Percentiles rank a stretch among this genome's conserved stretches.
phyloP scores from a whole-genome alignment of 2,888 invertebrate genomes.

The Mellilla xanthometata region DNA sequence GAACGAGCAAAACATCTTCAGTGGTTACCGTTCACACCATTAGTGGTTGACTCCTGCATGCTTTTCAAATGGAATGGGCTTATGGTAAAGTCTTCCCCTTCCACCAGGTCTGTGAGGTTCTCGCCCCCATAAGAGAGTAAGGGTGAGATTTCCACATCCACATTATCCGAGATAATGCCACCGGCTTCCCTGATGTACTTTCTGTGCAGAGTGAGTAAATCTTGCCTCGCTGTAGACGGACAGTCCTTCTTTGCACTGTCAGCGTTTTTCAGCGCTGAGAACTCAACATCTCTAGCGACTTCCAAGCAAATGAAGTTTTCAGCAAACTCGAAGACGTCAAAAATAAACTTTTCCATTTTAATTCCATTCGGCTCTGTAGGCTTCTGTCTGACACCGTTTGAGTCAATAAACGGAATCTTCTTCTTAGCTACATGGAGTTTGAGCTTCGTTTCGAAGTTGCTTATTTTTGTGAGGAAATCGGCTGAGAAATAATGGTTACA shows the following conservation, averaged over 20 bases:
- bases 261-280: slow-evolving; percentile 98
- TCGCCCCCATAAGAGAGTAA: slow-evolving; percentile 95
- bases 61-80: slow-evolving; percentile 84
- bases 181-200: slow-evolving; percentile 92
- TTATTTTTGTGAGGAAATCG: slow-evolving; percentile 90
- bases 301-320: slow-evolving; percentile 96
- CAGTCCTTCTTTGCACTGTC: slow-evolving; percentile 95
- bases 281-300: slow-evolving; percentile 95
- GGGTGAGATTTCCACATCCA: slow-evolving; percentile 95
- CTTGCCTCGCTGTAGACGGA: slow-evolving; percentile 91
- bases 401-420: slow-evolving; percentile 94
- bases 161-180: slow-evolving; percentile 85
- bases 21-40: slow-evolving; percentile 69
- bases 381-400: slow-evolving; percentile 85
- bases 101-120: slow-evolving; percentile 86
- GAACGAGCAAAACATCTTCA: slow-evolving; percentile 35
- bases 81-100: slow-evolving; percentile 85
- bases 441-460: slow-evolving; percentile 88
- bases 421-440: slow-evolving; percentile 98
- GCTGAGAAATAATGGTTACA: slow-evolving; percentile 98
- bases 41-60: slow-evolving; percentile 56
- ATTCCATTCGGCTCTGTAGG: slow-evolving; percentile 96
- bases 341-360: slow-evolving; percentile 99
- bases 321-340: slow-evolving; percentile 98
- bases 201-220: slow-evolving; percentile 89